phyloP scores from a whole-genome alignment of 92 coral and sea anemone genomes.

The Scolanthus callimorphus region DNA sequence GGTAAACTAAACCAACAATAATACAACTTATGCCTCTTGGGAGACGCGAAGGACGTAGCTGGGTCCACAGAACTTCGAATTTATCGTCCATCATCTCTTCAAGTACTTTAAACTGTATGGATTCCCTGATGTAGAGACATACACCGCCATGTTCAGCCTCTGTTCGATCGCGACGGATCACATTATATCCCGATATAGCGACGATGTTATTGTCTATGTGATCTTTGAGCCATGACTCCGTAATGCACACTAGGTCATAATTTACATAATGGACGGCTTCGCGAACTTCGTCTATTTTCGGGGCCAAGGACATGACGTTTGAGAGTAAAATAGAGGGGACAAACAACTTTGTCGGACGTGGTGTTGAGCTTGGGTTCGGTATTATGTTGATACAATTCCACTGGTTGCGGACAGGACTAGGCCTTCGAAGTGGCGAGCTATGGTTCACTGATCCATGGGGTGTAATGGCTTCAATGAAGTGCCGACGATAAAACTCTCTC shows the following conservation, averaged over 20 bases:
- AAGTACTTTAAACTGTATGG: slow-evolving; percentile 16
- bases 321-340: slow-evolving; percentile 47
- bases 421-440: not conserved
- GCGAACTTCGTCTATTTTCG: slow-evolving; percentile 65
- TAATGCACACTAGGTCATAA: slow-evolving; percentile 41
- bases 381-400: not conserved
- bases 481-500: slow-evolving; percentile 19
- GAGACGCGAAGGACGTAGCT: slow-evolving; percentile 40
- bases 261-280: slow-evolving; percentile 37
- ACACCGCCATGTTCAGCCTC: slow-evolving; percentile 42
- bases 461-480: slow-evolving; percentile 20
- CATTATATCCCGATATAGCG: slow-evolving; percentile 41
- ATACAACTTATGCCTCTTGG: slow-evolving; percentile 38
- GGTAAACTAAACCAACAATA: slow-evolving; percentile 38
- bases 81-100: not conserved
- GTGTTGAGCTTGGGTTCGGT: slow-evolving; percentile 16
- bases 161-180: slow-evolving; percentile 48
- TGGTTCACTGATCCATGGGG: slow-evolving; percentile 5
- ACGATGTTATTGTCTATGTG: slow-evolving; percentile 52
- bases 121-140: slow-evolving; percentile 32
- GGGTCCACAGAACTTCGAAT: slow-evolving; percentile 53
- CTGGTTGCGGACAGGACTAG: not conserved
- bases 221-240: slow-evolving; percentile 63
- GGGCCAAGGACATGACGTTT: slow-evolving; percentile 52
- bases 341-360: too few species aligned